Percentiles rank a stretch among this genome's conserved stretches.
These are phyloP conservation scores for Mizuhopecten yessoensis DNA, from an alignment of 1,140 invertebrate species.

Conservation along the genomic window DNA sequence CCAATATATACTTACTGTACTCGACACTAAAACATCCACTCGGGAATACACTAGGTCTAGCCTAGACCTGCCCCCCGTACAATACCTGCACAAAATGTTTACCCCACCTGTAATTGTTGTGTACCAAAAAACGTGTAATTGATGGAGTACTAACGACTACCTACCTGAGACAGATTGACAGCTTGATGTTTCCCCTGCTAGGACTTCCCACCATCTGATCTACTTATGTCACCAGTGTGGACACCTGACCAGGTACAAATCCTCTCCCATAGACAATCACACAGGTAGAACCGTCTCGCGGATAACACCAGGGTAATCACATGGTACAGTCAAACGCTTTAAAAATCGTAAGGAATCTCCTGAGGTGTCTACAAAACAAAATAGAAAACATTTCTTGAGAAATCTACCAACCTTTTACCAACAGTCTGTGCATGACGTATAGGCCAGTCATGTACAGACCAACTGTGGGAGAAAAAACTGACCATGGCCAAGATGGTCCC, in stretches of 20 bases:
- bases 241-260: constrained; percentile 3
- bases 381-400: no score
- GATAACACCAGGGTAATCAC: no score
- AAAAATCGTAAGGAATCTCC: no score
- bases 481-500: no score
- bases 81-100: background rate
- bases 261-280: background rate
- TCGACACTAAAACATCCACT: background rate
- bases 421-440: no score
- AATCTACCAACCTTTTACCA: no score
- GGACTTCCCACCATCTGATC: constrained; percentile 23
- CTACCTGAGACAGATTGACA: background rate
- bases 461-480: no score
- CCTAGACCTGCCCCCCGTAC: constrained; percentile 1
- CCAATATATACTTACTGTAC: background rate
- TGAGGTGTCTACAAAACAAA: no score
- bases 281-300: no score
- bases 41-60: background rate
- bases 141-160: background rate
- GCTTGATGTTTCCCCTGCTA: background rate
- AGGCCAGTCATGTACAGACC: no score
- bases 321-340: no score
- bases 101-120: constrained; percentile 19
- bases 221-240: background rate
- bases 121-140: background rate